Percentiles rank a stretch among this genome's conserved stretches.
These are phyloP conservation scores for Neoseiulus cucumeris DNA, from an alignment of 1,140 invertebrate genomes.

Conservation along the genomic window DNA sequence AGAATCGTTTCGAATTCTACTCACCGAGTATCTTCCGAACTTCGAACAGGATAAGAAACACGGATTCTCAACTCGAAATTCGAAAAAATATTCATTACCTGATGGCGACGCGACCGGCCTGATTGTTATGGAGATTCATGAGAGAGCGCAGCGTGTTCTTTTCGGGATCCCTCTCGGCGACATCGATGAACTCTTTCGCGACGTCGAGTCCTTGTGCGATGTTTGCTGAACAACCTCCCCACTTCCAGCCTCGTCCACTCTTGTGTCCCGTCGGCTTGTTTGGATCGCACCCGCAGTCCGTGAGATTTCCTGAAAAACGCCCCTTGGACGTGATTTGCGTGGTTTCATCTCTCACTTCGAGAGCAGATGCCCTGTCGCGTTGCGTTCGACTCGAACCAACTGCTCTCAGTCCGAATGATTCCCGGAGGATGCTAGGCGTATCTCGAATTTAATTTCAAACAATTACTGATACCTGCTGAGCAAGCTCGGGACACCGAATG, in stretches of 20 bases:
- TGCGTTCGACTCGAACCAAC: too few relatives aligned
- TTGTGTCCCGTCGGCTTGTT: constrained; percentile 29
- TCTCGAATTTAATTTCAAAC: too few relatives aligned
- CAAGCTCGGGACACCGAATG: constrained; percentile 43
- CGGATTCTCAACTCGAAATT: neutral
- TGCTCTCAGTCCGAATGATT: too few relatives aligned
- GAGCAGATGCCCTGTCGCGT: too few relatives aligned
- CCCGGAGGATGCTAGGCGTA: too few relatives aligned
- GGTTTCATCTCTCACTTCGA: too few relatives aligned
- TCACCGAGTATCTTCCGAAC: neutral
- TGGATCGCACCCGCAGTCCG: constrained; percentile 42
- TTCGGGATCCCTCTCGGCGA: constrained; percentile 31
- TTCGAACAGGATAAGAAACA: too few relatives aligned
- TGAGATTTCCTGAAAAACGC: constrained; percentile 32
- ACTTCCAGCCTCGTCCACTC: constrained; percentile 41
- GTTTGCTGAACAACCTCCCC: constrained; percentile 47
- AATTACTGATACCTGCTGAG: constrained; percentile 36
- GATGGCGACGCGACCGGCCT: constrained; percentile 33
- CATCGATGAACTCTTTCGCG: constrained; percentile 40
- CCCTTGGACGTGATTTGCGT: too few relatives aligned
- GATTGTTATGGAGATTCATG: constrained; percentile 46
- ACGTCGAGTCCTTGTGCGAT: constrained; percentile 38
- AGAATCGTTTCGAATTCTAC: too few relatives aligned
- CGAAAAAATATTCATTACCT: neutral
- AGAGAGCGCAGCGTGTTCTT: constrained; percentile 29